Evolutionary conservation across 2,888 invertebrate genomes (phyloP), one percentile per base, ranked within the genome.

Genomic region (Choristoneura rosaceana): DNA sequence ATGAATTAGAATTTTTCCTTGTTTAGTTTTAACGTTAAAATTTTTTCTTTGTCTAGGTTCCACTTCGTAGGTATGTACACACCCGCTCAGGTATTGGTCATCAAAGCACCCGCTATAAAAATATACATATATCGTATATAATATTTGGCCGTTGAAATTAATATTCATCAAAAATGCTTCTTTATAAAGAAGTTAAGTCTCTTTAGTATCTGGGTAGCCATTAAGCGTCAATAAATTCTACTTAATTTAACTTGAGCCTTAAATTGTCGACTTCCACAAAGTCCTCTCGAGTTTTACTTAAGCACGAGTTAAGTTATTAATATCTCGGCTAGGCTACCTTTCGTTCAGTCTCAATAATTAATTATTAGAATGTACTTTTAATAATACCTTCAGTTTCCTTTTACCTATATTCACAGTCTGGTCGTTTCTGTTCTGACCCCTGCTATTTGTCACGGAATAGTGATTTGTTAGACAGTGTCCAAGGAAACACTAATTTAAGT

Each of bases 391-490:
- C 38, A 50, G 25, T 50, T 63, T 58, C 55, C n/a, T n/a, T 68
- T 71, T 68, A 17, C 47, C 62, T 12, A 62, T n/a, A 15, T 68
- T 71, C 62, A 67, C 62, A 59, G 58, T 65, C 65, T 66, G 61
- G 45, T 65, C 4, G 70, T 58, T 62, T 38, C 66, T 66, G 70
- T 62, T 38, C 66, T 66, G 70, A 66, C 33, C 65, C 73, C 61
- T 14, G 61, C 70, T 66, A 70, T 69, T 70, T 45, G 73, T 65
- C 58, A 70, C 70, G 70, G 65, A 52, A 66, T 70, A 70, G 70
- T 70, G 73, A 74, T 66, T 70, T 62, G 70, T 60, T 67, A 47
- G 47, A 63, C 67, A 34, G 34, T 71, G 45, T 55, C 67, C 9
- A 62, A 63, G 67, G 67, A 67, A 63, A 25, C 38, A 41, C 15